Evolutionary conservation across 2,113 vertebrate genomes (phyloP).

Genomic region (Sylvilagus bachmani): DNA sequence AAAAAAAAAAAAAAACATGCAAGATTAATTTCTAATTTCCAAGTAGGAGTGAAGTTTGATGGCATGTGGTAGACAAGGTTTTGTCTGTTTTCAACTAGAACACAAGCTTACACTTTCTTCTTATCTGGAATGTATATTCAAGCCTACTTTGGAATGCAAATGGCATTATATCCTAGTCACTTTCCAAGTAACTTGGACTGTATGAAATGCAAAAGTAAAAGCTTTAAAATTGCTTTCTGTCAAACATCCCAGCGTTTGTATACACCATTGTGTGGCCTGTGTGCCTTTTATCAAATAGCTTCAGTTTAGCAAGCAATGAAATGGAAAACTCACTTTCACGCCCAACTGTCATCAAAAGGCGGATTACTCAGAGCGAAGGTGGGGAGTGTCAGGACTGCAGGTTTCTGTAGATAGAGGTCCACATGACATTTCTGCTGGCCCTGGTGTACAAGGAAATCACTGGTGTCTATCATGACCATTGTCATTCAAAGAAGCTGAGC

Average conservation of each 20-base stretch:
- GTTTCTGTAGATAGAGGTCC: background rate
- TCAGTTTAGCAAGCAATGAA: constrained; percentile 43
- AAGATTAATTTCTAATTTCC: constrained; percentile 30
- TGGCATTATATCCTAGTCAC: background rate
- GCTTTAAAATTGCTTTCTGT: constrained; percentile 46
- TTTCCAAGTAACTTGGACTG: background rate
- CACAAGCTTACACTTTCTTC: background rate
- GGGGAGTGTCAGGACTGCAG: background rate
- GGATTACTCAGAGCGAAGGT: background rate
- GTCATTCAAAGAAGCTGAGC: constrained; percentile 29
- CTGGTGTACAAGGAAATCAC: background rate
- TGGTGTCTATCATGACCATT: background rate
- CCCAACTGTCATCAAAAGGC: background rate
- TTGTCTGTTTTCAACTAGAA: background rate
- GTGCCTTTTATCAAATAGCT: constrained; percentile 30
- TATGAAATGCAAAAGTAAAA: constrained; percentile 49
- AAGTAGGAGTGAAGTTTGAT: background rate
- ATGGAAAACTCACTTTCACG: constrained; percentile 48
- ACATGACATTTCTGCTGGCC: background rate
- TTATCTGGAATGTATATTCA: background rate
- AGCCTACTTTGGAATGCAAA: background rate
- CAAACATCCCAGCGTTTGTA: background rate
- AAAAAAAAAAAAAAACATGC: too few species aligned
- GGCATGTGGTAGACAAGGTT: background rate
- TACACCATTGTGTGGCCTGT: background rate